Conservation (phyloP, 2,888 invertebrate species). For the Chesias legatella region DNA sequence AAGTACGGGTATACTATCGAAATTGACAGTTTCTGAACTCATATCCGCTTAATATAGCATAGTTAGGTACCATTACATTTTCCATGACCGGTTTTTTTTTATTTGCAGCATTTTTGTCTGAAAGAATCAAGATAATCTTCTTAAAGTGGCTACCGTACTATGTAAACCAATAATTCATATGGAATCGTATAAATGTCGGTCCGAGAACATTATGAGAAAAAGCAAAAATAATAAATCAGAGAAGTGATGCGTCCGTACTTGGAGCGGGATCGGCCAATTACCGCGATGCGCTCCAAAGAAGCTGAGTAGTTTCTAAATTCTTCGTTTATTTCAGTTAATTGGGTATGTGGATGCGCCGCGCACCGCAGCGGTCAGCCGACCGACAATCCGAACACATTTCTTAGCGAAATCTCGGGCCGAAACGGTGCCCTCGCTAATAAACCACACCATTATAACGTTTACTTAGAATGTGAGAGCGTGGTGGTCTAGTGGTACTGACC, state of each 20-base stretch:
- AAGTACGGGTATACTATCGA: too few relatives aligned
- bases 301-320: conserved; percentile 79
- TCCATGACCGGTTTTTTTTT: too few relatives aligned
- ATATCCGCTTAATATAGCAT: too few relatives aligned
- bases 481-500: too few relatives aligned
- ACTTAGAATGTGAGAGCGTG: too few relatives aligned
- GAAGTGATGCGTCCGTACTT: conserved; percentile 67
- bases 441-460: conserved; percentile 41
- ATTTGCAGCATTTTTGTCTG: too few relatives aligned
- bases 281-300: conserved; percentile 77
- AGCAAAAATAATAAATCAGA: conserved; percentile 66
- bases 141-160: conserved; percentile 16
- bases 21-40: too few relatives aligned
- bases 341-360: conserved; percentile 69
- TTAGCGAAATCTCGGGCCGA: conserved; percentile 65
- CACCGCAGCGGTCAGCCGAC: conserved; percentile 68
- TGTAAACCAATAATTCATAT: conserved; percentile 35
- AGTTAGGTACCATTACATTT: too few relatives aligned
- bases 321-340: conserved; percentile 79
- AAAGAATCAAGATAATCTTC: too few relatives aligned
- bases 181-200: conserved; percentile 45
- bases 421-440: conserved; percentile 62
- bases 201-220: conserved; percentile 42
- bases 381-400: conserved; percentile 72
- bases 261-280: conserved; percentile 74